phyloP scores from a whole-genome alignment of 2,888 invertebrate species.

The Neocrepidodera transversa region DNA sequence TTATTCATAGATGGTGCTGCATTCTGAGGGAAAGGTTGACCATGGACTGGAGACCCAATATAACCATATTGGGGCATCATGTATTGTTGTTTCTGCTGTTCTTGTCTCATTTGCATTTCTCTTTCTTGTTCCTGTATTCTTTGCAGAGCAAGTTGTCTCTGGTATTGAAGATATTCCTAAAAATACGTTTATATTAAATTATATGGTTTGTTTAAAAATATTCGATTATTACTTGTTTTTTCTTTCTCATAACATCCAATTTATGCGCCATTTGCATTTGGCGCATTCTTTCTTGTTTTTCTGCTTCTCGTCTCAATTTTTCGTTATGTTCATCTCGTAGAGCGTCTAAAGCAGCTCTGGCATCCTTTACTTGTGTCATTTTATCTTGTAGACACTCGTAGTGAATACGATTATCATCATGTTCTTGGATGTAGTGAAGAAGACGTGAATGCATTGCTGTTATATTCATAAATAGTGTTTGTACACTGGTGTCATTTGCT shows the following conservation, averaged over 20 bases:
- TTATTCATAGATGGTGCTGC: conserved; percentile 49
- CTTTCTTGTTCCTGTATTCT: conserved; percentile 82
- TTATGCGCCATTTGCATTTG: conserved; percentile 98
- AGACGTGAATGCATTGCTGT: conserved; percentile 96
- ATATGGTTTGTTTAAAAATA: no score
- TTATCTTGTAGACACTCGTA: conserved; percentile 82
- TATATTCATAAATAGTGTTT: conserved; percentile 95
- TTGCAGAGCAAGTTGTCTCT: conserved; percentile 90
- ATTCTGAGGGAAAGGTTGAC: conserved; percentile 46
- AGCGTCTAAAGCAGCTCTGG: conserved; percentile 94
- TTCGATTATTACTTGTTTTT: conserved; percentile 79
- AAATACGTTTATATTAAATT: conserved; percentile 31
- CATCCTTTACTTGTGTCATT: conserved; percentile 75
- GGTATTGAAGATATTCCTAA: conserved; percentile 89
- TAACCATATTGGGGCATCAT: conserved; percentile 65
- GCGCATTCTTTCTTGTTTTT: conserved; percentile 89
- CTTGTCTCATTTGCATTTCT: conserved; percentile 95
- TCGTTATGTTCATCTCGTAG: conserved; percentile 92
- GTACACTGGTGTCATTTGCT: conserved; percentile 95
- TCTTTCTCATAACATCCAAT: conserved; percentile 96
- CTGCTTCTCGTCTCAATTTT: conserved; percentile 83
- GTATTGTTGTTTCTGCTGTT: conserved; percentile 91
- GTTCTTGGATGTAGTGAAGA: conserved; percentile 87
- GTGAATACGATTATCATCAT: conserved; percentile 84
- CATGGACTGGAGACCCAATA: conserved; percentile 50